Percentiles rank a stretch among this genome's conserved stretches.
phyloP scores from a whole-genome alignment of 2,797 vertebrate genomes.

The Forpus xanthops region DNA sequence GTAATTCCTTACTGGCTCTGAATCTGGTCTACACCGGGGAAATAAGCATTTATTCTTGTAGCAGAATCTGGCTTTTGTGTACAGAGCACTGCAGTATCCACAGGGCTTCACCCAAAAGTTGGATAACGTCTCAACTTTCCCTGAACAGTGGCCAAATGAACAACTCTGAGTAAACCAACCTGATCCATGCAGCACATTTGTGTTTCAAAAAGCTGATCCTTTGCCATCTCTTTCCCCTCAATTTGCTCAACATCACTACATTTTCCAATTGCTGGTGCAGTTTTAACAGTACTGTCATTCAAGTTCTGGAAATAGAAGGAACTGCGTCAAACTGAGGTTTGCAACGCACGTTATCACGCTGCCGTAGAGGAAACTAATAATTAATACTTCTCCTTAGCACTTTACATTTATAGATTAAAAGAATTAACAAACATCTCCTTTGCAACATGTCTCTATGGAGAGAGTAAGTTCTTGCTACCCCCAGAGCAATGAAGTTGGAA shows the following conservation, averaged over 20 bases:
- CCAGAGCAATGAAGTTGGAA: not conserved
- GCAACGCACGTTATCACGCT: not conserved
- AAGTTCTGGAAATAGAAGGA: not conserved
- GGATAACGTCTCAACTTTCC: constrained; percentile 14
- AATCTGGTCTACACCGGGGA: not conserved
- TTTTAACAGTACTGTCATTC: not conserved
- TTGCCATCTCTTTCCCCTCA: not conserved
- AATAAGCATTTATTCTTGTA: not conserved
- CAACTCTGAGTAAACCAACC: not conserved
- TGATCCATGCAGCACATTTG: not conserved
- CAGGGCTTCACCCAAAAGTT: not conserved
- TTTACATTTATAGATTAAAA: not conserved
- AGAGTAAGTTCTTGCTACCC: not conserved
- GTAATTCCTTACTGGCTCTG: not conserved
- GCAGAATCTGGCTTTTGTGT: not conserved
- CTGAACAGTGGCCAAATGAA: not conserved
- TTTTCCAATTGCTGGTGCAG: not conserved
- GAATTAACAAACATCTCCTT: not conserved
- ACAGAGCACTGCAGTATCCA: not conserved
- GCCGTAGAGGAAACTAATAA: not conserved
- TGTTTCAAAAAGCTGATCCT: not conserved
- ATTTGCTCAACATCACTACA: not conserved
- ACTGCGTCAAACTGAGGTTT: not conserved
- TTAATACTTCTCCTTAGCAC: not conserved
- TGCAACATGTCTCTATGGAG: not conserved